A percentile compares a stretch with the other conserved stretches of the same genome.
These are phyloP conservation scores for Caenorhabditis sp. DNA, from an alignment of 2,888 invertebrate genomes.

Conservation along the genomic window DNA sequence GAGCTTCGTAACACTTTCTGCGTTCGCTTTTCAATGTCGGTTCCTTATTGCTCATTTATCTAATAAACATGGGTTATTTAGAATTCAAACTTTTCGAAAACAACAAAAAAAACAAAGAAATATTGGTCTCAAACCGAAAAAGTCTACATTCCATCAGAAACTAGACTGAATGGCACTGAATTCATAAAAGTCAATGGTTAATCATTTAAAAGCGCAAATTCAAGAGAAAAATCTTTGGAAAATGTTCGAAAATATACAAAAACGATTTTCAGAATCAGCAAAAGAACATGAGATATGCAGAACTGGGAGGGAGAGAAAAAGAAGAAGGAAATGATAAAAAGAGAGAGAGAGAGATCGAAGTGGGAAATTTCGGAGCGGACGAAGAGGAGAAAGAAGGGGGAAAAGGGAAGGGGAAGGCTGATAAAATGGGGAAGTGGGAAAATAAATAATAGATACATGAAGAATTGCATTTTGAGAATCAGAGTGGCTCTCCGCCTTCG, in stretches of 20 bases:
- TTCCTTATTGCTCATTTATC: conserved; percentile 49
- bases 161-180: no score
- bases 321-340: conserved; percentile 23
- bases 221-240: no score
- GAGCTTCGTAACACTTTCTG: conserved; percentile 67
- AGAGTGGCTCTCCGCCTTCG: conserved; percentile 73
- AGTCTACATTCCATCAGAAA: no score
- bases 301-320: no score
- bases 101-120: no score
- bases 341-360: no score
- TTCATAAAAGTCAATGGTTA: no score
- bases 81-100: no score
- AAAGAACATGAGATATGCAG: conserved; percentile 25
- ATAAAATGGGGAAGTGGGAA: neutral
- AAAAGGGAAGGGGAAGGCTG: neutral
- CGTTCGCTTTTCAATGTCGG: conserved; percentile 62
- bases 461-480: neutral
- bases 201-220: no score
- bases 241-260: conserved; percentile 28
- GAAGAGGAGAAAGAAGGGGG: conserved; percentile 3
- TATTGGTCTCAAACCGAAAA: no score
- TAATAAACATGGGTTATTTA: neutral
- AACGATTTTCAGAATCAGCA: neutral
- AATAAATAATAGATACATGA: conserved; percentile 24
- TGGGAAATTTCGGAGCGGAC: no score